phyloP scores from a whole-genome alignment of 2,797 vertebrate species.

The Monodelphis domestica region DNA sequence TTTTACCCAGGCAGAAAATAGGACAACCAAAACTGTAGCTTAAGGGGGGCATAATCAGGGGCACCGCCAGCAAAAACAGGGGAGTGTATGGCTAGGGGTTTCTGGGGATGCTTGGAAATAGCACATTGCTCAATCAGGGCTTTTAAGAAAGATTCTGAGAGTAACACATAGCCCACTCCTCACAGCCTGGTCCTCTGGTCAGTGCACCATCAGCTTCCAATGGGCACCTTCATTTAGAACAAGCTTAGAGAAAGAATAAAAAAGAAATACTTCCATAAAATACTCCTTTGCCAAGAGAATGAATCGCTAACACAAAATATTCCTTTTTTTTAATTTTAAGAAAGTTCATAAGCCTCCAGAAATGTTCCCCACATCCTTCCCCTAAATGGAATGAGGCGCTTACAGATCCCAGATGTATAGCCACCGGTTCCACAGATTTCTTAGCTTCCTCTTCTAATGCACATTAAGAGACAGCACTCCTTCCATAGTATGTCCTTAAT shows the following conservation, averaged over 20 bases:
- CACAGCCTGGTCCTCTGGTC: too few species aligned
- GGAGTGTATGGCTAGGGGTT: too few species aligned
- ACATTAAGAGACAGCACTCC: constrained; percentile 27
- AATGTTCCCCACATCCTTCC: constrained; percentile 41
- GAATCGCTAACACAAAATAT: background rate
- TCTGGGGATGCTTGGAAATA: too few species aligned
- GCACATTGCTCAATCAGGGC: too few species aligned
- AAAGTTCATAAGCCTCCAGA: constrained; percentile 19
- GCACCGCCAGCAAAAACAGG: too few species aligned
- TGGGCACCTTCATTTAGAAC: background rate
- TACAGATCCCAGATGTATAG: background rate
- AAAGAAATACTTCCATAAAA: background rate
- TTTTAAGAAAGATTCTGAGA: too few species aligned
- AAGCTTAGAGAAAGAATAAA: background rate
- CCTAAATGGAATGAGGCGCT: background rate
- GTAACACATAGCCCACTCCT: too few species aligned
- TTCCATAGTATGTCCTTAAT: background rate
- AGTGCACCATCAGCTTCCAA: too few species aligned
- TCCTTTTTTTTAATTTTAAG: constrained; percentile 18
- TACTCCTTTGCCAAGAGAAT: background rate
- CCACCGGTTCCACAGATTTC: constrained; percentile 1
- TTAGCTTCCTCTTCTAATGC: constrained; percentile 3
- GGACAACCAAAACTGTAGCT: too few species aligned
- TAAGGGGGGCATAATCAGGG: too few species aligned
- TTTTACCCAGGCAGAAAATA: too few species aligned